Base-by-base conservation (phyloP, 2,113 vertebrate species). In the Petromus typicus region DNA sequence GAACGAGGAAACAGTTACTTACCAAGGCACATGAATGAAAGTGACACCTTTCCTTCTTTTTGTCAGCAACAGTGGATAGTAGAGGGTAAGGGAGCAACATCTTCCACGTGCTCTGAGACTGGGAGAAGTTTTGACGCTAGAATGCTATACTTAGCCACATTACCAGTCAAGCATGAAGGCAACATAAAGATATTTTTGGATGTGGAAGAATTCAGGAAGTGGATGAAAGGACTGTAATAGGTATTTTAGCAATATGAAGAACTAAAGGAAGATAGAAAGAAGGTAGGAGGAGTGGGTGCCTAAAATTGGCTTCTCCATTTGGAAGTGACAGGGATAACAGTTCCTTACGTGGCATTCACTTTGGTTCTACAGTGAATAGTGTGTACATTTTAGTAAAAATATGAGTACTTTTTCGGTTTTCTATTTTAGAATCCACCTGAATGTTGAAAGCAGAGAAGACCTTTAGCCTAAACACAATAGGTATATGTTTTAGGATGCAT, bases 161-260 rank as follows among this genome's bases (percentile, higher is more conserved):
- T 83, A 89, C 37, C 84, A 75, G 66, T 64, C 30, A 78, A 78
- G n/a, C 76, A 43, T 61, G 80, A 96, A 27, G 75, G 75, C 48
- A 78, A 51, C 34, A 78, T 78, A 54, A 78, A 78, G 75, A 18
- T n/a, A 78, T 78, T 78, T 78, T 78, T 34, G 48, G 45, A 32
- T 78, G 32, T 78, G 30, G 34, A 78, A 78, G 48, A 54, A 67
- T 92, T 80, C 51, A 95, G 85, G 51, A 51, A 90, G 43, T 87
- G 90, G 48, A 20, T 92, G 56, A 43, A 76, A 57, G 81, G 40
- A 23, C 71, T 63, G 0, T 63, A 67, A 30, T 73, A 66, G 84
- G 27, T 78, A 40, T 86, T 66, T 93, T 1, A 45, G 34, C 57
- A 17, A 25, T 37, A 14, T 23, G 73, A 48, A 87, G 51, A 82